A percentile compares a stretch with the other conserved stretches of the same genome.
Evolutionary conservation across 2,888 invertebrate genomes (phyloP).

Genomic region (Frankliniella fusca): DNA sequence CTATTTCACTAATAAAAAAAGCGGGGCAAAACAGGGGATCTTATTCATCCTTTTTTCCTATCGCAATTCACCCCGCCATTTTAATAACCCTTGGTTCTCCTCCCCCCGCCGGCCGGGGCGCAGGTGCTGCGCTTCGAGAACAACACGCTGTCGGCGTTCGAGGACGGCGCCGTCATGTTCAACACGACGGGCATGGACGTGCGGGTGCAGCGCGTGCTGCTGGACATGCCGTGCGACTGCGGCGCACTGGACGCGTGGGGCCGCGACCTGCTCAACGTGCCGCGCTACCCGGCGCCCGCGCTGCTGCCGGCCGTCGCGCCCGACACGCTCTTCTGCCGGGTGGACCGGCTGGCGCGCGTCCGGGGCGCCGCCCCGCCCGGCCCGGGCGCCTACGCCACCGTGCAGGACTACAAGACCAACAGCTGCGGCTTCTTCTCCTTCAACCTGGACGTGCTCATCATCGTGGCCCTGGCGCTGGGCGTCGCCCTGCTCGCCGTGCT

Average conservation of each 20-base stretch:
- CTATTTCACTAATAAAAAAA: too few relatives aligned
- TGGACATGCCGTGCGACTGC: slow-evolving; percentile 60
- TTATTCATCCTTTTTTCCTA: too few relatives aligned
- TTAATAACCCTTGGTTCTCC: neutral
- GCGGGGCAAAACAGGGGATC: too few relatives aligned
- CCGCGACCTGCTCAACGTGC: slow-evolving; percentile 38
- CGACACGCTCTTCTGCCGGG: slow-evolving; percentile 30
- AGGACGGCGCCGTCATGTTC: slow-evolving; percentile 56
- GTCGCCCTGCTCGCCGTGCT: slow-evolving; percentile 33
- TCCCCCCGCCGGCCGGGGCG: slow-evolving; percentile 38
- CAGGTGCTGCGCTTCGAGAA: slow-evolving; percentile 60
- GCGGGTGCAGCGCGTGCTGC: slow-evolving; percentile 56
- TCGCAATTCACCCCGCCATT: too few relatives aligned
- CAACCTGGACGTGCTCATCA: slow-evolving; percentile 32
- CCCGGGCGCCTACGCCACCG: slow-evolving; percentile 28
- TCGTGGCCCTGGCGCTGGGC: slow-evolving; percentile 31
- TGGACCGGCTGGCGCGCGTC: neutral
- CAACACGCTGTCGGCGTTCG: slow-evolving; percentile 57
- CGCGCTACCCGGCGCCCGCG: slow-evolving; percentile 34
- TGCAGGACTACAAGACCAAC: slow-evolving; percentile 34
- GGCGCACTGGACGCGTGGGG: slow-evolving; percentile 45
- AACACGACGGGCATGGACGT: slow-evolving; percentile 55
- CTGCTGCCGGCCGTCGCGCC: slow-evolving; percentile 34
- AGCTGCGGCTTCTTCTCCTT: slow-evolving; percentile 33
- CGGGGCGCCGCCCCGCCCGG: slow-evolving; percentile 17